These are phyloP conservation scores for Pseudomyrmex flavicornis DNA, from an alignment of 1,140 invertebrate species.

Conservation along the genomic window DNA sequence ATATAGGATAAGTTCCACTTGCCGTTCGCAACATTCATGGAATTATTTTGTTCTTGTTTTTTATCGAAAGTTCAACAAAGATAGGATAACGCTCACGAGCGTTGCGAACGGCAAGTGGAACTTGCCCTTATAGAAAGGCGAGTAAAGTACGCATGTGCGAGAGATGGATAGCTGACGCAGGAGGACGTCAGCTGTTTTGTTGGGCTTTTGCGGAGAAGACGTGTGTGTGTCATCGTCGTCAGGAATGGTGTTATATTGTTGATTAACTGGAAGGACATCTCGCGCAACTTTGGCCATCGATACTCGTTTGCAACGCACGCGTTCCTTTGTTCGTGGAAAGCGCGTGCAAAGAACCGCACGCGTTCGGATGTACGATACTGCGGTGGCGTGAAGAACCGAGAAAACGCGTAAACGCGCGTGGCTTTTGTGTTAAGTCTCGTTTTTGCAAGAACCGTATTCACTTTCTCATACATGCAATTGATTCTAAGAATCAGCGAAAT, in stretches of 20 bases:
- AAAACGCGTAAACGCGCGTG: too few relatives aligned
- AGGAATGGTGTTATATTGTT: slow-evolving; percentile 72
- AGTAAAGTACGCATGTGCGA: slow-evolving; percentile 60
- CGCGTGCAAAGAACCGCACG: slow-evolving; percentile 1
- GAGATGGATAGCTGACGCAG: slow-evolving; percentile 72
- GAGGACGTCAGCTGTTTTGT: slow-evolving; percentile 80
- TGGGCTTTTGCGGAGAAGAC: slow-evolving; percentile 58
- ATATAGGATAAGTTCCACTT: too few relatives aligned
- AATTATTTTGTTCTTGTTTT: too few relatives aligned
- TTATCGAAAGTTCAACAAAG: too few relatives aligned
- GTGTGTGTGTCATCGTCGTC: slow-evolving; percentile 53
- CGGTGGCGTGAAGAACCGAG: too few relatives aligned
- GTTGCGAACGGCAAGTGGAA: too few relatives aligned
- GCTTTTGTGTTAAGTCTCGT: too few relatives aligned
- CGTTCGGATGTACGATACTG: neutral
- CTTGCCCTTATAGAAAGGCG: neutral
- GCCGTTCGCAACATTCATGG: too few relatives aligned
- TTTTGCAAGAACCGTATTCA: too few relatives aligned
- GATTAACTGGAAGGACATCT: slow-evolving; percentile 62
- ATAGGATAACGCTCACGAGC: too few relatives aligned
- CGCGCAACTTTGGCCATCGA: slow-evolving; percentile 59
- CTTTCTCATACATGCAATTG: neutral
- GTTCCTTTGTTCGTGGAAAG: slow-evolving; percentile 69
- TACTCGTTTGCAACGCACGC: slow-evolving; percentile 29
- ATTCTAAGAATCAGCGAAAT: slow-evolving; percentile 2